These are phyloP conservation scores for Lasioglossum zephyrum DNA, from an alignment of 2,888 invertebrate genomes.

Conservation along the genomic window DNA sequence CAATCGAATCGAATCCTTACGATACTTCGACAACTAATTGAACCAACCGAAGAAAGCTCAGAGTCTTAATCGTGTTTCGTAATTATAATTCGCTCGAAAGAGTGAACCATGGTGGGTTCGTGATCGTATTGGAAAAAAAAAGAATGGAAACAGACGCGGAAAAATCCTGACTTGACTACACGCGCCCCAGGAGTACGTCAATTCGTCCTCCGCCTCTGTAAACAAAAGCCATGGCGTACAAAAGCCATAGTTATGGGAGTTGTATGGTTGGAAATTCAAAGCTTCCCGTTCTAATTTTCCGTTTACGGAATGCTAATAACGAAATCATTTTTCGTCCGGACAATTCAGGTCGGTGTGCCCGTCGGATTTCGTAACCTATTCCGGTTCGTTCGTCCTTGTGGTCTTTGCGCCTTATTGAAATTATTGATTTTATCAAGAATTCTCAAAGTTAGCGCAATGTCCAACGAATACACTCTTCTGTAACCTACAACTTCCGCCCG, in stretches of 20 bases:
- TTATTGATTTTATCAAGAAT: not conserved
- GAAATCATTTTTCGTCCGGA: not conserved
- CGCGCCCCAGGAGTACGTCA: not conserved
- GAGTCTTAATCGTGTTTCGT: not conserved
- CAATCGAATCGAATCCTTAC: not conserved
- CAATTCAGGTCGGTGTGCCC: not conserved
- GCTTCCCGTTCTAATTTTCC: not conserved
- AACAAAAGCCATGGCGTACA: not conserved
- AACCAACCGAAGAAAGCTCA: no score
- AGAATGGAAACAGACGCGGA: not conserved
- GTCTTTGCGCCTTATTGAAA: not conserved
- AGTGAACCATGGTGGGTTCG: not conserved
- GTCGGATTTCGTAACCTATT: not conserved
- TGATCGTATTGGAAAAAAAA: not conserved
- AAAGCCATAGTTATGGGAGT: not conserved
- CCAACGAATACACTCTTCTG: no score
- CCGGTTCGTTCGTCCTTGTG: not conserved
- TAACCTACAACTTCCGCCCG: no score
- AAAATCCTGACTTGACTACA: not conserved
- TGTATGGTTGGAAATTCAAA: not conserved
- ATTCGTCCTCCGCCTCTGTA: not conserved
- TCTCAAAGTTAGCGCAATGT: no score
- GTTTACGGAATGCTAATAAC: not conserved
- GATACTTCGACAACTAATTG: not conserved
- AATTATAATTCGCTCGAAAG: not conserved